Evolutionary conservation across 1,140 invertebrate genomes (phyloP).

Genomic region (Dendrolimus kikuchii): DNA sequence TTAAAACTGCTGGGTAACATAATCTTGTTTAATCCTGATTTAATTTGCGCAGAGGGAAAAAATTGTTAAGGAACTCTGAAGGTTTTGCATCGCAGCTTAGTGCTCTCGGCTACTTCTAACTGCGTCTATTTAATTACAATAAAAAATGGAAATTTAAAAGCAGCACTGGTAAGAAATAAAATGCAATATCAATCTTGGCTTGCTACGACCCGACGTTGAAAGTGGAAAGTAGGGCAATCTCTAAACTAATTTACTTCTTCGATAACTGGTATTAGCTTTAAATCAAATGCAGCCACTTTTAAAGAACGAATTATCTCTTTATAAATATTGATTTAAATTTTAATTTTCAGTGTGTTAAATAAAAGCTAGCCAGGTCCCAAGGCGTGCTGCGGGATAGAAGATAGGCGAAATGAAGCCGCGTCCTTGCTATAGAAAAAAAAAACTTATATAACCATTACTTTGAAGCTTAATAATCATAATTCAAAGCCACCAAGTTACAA

Average conservation of each 20-base stretch:
- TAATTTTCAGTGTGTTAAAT: no score
- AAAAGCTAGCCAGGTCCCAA: no score
- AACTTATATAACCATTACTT: no score
- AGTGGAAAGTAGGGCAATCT: slow-evolving; percentile 36
- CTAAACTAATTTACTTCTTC: slow-evolving; percentile 49
- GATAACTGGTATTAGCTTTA: slow-evolving; percentile 36
- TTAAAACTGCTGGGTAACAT: slow-evolving; percentile 5
- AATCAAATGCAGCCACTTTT: slow-evolving; percentile 14
- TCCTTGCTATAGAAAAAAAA: no score
- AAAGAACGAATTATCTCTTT: background rate
- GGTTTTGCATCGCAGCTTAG: slow-evolving; percentile 10
- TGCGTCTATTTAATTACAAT: slow-evolving; percentile 52
- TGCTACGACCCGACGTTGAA: slow-evolving; percentile 16
- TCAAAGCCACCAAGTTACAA: no score
- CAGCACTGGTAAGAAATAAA: slow-evolving; percentile 35
- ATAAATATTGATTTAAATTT: background rate
- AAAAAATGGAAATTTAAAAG: slow-evolving; percentile 56
- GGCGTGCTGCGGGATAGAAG: no score
- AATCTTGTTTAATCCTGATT: slow-evolving; percentile 12
- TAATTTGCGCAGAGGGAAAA: slow-evolving; percentile 17
- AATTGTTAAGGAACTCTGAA: slow-evolving; percentile 9
- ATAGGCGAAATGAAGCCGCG: no score
- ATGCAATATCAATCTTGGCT: slow-evolving; percentile 31
- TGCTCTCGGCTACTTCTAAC: slow-evolving; percentile 26
- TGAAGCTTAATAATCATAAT: no score